Conservation (phyloP, 2,113 vertebrate species). For the Mesitornis unicolor region DNA sequence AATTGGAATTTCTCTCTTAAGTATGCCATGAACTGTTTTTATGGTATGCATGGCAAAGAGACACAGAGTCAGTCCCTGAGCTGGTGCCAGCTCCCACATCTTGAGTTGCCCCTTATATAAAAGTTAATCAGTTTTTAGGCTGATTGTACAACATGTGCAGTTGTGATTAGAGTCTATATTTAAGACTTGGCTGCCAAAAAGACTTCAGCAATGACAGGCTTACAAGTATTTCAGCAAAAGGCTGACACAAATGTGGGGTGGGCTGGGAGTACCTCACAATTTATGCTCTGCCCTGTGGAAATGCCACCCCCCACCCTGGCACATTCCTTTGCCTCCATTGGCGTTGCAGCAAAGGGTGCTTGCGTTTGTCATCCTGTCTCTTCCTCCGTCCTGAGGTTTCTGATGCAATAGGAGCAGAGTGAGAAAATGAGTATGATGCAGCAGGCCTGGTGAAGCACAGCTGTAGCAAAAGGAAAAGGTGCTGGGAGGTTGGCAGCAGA, state of each 20-base stretch:
- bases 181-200: conserved; percentile 46
- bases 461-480: not conserved
- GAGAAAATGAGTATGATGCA: not conserved
- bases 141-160: conserved; percentile 14
- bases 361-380: not conserved
- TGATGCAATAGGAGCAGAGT: not conserved
- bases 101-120: conserved; percentile 37
- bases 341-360: not conserved
- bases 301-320: not conserved
- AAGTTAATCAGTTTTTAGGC: conserved; percentile 46
- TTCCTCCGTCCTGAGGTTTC: not conserved
- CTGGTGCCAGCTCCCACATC: not conserved
- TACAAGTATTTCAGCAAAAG: not conserved
- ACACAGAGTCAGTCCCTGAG: not conserved
- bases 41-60: not conserved
- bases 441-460: not conserved
- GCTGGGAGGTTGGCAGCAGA: not conserved
- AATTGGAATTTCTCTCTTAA: not conserved
- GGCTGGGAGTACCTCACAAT: not conserved
- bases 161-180: conserved; percentile 52
- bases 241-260: not conserved
- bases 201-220: not conserved
- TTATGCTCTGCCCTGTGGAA: not conserved
- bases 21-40: not conserved
- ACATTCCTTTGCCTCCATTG: not conserved